Conservation (phyloP, 2,113 vertebrate genomes). For the Tachycineta bicolor region DNA sequence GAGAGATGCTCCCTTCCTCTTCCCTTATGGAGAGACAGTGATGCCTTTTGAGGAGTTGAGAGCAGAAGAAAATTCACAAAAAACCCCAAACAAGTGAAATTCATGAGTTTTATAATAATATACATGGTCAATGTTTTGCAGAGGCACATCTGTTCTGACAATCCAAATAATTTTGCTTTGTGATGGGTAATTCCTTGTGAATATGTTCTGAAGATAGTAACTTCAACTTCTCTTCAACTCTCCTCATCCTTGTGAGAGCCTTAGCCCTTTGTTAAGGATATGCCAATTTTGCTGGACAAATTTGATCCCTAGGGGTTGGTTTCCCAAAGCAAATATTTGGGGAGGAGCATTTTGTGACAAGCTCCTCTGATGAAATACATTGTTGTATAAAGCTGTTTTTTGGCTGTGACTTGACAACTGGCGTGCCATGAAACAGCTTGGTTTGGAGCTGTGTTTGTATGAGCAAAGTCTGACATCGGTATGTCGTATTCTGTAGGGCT, state of each 20-base stretch:
- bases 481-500: background rate
- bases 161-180: background rate
- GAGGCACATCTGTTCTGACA: background rate
- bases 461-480: background rate
- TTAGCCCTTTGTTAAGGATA: background rate
- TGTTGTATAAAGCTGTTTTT: constrained; percentile 11
- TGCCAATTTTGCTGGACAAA: background rate
- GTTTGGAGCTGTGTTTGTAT: background rate
- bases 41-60: background rate
- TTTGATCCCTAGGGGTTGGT: background rate
- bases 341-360: background rate
- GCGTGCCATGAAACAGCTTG: background rate
- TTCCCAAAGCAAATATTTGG: background rate
- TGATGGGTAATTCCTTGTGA: background rate
- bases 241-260: background rate
- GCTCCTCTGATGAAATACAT: constrained; percentile 4
- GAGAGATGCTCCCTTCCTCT: background rate
- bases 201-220: background rate
- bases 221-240: background rate
- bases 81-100: background rate
- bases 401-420: constrained; percentile 19
- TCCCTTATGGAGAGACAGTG: background rate
- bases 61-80: background rate
- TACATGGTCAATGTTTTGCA: background rate
- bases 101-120: background rate